Evolutionary conservation across 2,113 vertebrate genomes (phyloP).

Genomic region (Cervus canadensis): DNA sequence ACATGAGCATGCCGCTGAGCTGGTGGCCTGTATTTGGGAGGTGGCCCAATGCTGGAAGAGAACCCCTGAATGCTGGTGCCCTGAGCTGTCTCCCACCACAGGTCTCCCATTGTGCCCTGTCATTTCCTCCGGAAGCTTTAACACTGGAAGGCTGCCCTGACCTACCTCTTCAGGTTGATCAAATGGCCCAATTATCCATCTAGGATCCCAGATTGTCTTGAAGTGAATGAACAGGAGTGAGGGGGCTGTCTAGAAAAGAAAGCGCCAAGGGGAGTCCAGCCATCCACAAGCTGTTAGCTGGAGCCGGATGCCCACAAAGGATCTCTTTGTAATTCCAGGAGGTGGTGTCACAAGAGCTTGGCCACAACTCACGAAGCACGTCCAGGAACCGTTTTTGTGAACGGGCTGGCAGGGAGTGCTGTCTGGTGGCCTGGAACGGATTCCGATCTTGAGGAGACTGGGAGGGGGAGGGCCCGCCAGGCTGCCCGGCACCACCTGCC

Average conservation of each 20-base stretch:
- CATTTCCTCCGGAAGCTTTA: conserved; percentile 43
- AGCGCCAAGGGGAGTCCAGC: conserved; percentile 20
- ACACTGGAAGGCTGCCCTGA: not conserved
- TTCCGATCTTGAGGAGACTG: not conserved
- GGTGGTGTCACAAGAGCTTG: conserved; percentile 55
- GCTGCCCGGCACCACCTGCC: not conserved
- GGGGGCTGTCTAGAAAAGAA: not conserved
- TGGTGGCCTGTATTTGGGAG: not conserved
- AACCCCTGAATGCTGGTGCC: not conserved
- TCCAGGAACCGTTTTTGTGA: conserved; percentile 41
- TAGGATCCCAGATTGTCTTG: conserved; percentile 26
- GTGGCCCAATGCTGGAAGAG: not conserved
- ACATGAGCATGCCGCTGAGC: not conserved
- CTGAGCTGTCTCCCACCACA: not conserved
- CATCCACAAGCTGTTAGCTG: conserved; percentile 25
- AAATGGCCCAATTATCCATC: conserved; percentile 36
- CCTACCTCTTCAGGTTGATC: conserved; percentile 44
- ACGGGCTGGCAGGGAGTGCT: conserved; percentile 21
- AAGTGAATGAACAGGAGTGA: not conserved
- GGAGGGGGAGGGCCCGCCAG: not conserved
- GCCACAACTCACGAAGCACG: not conserved
- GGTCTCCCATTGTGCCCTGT: conserved; percentile 1
- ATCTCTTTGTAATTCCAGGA: conserved; percentile 55
- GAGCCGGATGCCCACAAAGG: conserved; percentile 37
- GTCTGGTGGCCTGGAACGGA: conserved; percentile 34